These are phyloP conservation scores for Siniperca obscura DNA, from an alignment of 2,797 vertebrate genomes.

Conservation along the genomic window DNA sequence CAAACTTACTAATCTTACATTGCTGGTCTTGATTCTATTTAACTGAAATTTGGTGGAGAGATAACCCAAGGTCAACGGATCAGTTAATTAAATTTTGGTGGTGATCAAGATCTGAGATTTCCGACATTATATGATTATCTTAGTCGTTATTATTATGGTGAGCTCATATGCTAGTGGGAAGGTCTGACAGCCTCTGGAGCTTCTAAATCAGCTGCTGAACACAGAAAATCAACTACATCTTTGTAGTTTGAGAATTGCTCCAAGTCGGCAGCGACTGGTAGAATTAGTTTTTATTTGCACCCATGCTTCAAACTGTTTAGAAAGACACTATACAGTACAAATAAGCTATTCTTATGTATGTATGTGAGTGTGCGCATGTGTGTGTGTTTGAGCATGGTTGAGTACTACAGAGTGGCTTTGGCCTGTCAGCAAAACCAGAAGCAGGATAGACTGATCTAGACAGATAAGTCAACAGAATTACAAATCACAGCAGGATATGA, in stretches of 20 bases:
- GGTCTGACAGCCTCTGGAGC: not conserved
- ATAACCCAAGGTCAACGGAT: constrained; percentile 47
- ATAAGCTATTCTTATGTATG: not conserved
- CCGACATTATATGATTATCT: constrained; percentile 64
- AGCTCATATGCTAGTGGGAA: constrained; percentile 34
- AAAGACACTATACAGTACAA: not conserved
- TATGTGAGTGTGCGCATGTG: not conserved
- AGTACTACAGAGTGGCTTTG: constrained; percentile 8
- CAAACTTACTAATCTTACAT: not conserved
- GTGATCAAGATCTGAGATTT: constrained; percentile 66
- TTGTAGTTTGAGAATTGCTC: not conserved
- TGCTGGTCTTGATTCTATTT: constrained; percentile 37
- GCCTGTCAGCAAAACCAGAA: constrained; percentile 63
- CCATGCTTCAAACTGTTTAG: not conserved
- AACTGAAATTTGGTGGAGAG: constrained; percentile 35
- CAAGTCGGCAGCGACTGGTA: too few relatives aligned
- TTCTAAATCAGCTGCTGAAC: not conserved
- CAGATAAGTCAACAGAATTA: constrained; percentile 74
- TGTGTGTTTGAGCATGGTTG: not conserved
- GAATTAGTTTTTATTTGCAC: not conserved
- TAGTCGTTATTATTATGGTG: constrained; percentile 43
- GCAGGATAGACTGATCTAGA: constrained; percentile 68
- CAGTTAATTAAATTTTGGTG: constrained; percentile 62
- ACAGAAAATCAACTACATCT: not conserved
- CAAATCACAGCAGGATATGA: constrained; percentile 68